Conservation (phyloP, 2,888 invertebrate species). For the Chelonus formosanus region DNA sequence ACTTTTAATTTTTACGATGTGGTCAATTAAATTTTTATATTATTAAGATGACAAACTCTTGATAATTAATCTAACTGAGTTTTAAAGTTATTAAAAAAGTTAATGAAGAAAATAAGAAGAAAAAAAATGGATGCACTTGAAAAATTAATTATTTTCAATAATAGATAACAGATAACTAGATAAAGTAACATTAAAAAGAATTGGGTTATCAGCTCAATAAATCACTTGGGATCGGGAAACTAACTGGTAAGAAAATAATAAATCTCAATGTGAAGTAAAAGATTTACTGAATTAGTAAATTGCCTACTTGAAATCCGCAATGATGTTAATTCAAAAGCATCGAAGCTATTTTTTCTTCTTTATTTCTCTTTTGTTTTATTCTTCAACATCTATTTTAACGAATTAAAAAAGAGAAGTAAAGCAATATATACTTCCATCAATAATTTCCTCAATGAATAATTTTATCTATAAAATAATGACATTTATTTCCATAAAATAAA, state of each 20-base stretch:
- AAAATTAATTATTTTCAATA: too few relatives aligned
- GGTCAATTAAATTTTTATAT: too few relatives aligned
- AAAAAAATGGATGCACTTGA: too few relatives aligned
- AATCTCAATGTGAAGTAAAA: slow-evolving; percentile 42
- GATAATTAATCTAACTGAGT: too few relatives aligned
- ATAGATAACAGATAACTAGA: background rate
- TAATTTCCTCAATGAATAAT: too few relatives aligned
- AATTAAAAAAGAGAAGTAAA: slow-evolving; percentile 43
- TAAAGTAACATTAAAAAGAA: slow-evolving; percentile 3
- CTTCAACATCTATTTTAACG: slow-evolving; percentile 31
- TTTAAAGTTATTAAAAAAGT: too few relatives aligned
- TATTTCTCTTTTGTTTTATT: slow-evolving; percentile 18
- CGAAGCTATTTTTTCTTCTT: slow-evolving; percentile 24
- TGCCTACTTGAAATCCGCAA: slow-evolving; percentile 64
- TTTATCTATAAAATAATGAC: too few relatives aligned
- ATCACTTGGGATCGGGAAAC: slow-evolving; percentile 42
- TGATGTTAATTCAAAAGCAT: slow-evolving; percentile 59
- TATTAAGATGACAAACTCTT: too few relatives aligned
- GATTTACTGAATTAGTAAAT: slow-evolving; percentile 62
- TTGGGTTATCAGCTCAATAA: slow-evolving; percentile 34
- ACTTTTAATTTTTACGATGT: too few relatives aligned
- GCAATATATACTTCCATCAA: slow-evolving; percentile 2
- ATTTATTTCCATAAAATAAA: too few relatives aligned
- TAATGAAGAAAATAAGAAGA: too few relatives aligned
- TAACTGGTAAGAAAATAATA: slow-evolving; percentile 40